A percentile compares a stretch with the other conserved stretches of the same genome.
Evolutionary conservation across 2,797 vertebrate species (phyloP).

Genomic region (Sphenopsis melanotis): DNA sequence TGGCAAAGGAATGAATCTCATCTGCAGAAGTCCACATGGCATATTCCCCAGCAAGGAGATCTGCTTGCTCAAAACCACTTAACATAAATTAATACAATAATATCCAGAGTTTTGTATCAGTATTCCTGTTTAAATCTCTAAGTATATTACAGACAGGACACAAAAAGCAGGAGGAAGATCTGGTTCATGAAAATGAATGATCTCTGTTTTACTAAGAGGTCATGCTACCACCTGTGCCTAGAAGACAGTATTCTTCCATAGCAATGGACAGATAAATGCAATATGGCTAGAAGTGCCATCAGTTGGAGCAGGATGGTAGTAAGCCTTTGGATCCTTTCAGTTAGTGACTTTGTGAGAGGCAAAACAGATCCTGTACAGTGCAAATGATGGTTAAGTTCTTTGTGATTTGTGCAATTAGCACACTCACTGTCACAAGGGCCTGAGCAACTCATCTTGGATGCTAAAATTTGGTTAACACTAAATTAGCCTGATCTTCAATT

Average conservation of each 20-base stretch:
- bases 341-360: not conserved
- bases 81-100: not conserved
- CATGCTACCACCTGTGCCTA: not conserved
- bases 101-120: not conserved
- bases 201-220: not conserved
- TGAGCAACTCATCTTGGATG: not conserved
- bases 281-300: not conserved
- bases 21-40: not conserved
- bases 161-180: not conserved
- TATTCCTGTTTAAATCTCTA: not conserved
- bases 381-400: not conserved
- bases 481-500: not conserved
- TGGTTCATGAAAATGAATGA: not conserved
- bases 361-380: not conserved
- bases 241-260: not conserved
- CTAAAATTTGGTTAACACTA: not conserved
- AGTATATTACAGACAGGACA: not conserved
- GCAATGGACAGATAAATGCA: not conserved
- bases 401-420: not conserved
- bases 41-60: not conserved
- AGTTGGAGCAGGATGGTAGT: not conserved
- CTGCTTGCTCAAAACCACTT: not conserved
- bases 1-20: not conserved
- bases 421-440: not conserved
- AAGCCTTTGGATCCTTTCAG: not conserved